Base-by-base conservation (phyloP, 1,140 invertebrate species). In the Hermetia illucens region DNA sequence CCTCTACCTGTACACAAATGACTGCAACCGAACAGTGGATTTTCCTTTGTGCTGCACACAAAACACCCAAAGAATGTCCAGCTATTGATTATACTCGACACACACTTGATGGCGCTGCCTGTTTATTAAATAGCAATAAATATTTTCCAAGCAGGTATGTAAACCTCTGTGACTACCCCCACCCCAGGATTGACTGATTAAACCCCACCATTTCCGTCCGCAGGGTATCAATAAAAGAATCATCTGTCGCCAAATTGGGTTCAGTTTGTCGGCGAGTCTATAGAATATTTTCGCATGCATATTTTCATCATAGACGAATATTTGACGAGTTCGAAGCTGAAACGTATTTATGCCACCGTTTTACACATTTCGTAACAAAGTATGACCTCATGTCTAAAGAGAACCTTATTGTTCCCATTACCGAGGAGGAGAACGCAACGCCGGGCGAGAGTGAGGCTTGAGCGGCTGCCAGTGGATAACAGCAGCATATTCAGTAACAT, bases 11-110 rank as follows among this genome's bases (percentile, higher is more conserved):
- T 61, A 92, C 83, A 30, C 94, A 99, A 67, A 99, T 99, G 96
- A 99, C 95, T 30, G 96, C 96, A 4, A 99, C 95, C 13, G 94
- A 98, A 67, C 95, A 99, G 55, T 99, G 95, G 95, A 98, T 98
- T 60, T 98, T 98, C 64, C 68, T 99, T 22, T 99, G 96, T 75
- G 96, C 96, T 41, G 94, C 95, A 33, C 96, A 99, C 61, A 98
- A 98, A 74, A 97, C 94, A 43, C 96, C 96, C 17, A 98, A 98
- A 66, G 95, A 99, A 75, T 99, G 96, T 66, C 90, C 95, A 38
- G 96, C 96, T 15, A 98, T 99, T 60, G 95, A 99, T 64, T 99
- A 99, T 54, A 98, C 95, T 2, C 70, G 95, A 48, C 96, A 99
- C 59, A 99, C 96, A n/a, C 66, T 99, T 36, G 96, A 99, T 66